Evolutionary conservation across 1,140 invertebrate genomes (phyloP).

Genomic region (Drosophila prosaltans): DNA sequence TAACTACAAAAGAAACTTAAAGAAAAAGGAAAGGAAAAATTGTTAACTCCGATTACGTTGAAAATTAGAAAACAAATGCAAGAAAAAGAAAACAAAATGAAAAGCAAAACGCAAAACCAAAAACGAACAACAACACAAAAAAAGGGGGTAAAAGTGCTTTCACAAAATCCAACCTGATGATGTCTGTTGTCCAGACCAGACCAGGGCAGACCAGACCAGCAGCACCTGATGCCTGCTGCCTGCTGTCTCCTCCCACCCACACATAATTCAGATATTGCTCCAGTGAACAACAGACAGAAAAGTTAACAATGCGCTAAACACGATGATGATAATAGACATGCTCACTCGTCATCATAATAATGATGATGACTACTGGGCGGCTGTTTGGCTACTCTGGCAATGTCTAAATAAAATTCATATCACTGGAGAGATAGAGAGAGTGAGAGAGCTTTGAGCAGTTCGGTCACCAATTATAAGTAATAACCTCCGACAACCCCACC

Average conservation of each 20-base stretch:
- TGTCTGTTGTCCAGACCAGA: constrained; percentile 18
- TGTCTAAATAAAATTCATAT: constrained; percentile 9
- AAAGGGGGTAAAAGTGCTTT: constrained; percentile 35
- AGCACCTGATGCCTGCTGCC: neutral
- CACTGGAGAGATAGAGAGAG: neutral
- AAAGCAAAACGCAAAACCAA: constrained; percentile 9
- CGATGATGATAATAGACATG: constrained; percentile 22
- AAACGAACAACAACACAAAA: constrained; percentile 23
- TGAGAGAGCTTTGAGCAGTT: constrained; percentile 3
- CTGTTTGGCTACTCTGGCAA: neutral
- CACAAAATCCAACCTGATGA: constrained; percentile 30
- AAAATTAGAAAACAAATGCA: constrained; percentile 55
- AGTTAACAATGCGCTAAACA: constrained; percentile 10
- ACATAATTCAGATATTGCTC: neutral
- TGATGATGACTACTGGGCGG: no score
- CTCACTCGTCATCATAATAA: neutral
- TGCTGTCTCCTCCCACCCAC: neutral
- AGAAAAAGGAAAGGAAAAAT: constrained; percentile 6
- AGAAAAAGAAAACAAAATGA: constrained; percentile 22
- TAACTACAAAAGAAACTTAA: neutral
- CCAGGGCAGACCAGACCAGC: neutral
- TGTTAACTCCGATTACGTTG: constrained; percentile 35
- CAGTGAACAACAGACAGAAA: constrained; percentile 11
- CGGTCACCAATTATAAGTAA: constrained; percentile 11
- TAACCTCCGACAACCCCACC: neutral